Evolutionary conservation across 2,113 vertebrate species (phyloP).

Genomic region (Athene cunicularia): DNA sequence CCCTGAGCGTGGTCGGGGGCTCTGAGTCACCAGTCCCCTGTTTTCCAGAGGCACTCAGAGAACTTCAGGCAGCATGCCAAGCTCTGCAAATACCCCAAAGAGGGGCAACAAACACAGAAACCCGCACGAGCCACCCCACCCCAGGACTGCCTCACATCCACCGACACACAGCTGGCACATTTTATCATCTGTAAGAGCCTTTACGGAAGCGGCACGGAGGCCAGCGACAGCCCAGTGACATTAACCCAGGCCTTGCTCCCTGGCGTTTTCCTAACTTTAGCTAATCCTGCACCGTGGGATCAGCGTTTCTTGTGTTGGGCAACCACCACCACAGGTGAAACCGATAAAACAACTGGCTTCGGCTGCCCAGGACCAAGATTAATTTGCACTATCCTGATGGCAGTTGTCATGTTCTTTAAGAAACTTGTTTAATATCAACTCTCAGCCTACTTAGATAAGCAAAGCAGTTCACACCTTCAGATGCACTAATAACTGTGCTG

Average conservation of each 20-base stretch:
- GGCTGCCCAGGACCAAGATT: neutral
- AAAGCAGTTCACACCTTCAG: neutral
- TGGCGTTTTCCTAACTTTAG: neutral
- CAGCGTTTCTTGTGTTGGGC: neutral
- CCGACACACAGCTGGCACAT: rapidly evolving
- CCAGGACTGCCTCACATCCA: rapidly evolving
- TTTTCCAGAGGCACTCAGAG: neutral
- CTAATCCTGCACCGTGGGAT: neutral
- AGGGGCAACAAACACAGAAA: rapidly evolving
- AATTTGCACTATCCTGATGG: rapidly evolving
- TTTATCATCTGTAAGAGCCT: rapidly evolving
- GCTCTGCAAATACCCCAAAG: rapidly evolving
- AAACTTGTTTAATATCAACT: neutral
- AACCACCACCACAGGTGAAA: neutral
- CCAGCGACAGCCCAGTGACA: neutral
- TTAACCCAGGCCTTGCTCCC: neutral
- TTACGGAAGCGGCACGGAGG: neutral
- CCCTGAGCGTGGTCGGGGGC: too few species aligned
- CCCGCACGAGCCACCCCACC: rapidly evolving
- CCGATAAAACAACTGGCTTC: rapidly evolving
- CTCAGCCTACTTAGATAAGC: neutral
- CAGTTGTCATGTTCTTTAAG: neutral
- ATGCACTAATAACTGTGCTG: neutral
- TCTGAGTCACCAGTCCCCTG: too few species aligned
- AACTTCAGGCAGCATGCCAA: neutral